Conservation (phyloP, 2,113 vertebrate species). For the Saccopteryx bilineata region DNA sequence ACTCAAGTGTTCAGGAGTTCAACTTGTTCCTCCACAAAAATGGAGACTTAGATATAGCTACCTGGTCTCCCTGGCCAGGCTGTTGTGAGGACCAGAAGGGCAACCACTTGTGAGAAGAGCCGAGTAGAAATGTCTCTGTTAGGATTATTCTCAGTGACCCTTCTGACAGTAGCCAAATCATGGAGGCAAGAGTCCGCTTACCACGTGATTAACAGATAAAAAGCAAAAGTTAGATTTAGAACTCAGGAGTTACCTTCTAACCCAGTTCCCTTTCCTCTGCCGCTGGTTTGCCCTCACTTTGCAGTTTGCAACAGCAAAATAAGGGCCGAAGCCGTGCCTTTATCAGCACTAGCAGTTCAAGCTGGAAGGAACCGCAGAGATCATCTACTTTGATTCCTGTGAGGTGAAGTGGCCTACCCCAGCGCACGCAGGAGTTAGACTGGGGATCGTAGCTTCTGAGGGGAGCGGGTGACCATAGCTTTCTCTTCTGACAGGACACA, state of each 20-base stretch:
- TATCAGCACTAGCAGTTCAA: neutral
- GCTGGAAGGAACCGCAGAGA: neutral
- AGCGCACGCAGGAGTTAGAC: neutral
- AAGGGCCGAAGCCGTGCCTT: neutral
- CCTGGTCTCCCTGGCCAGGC: neutral
- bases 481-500: conserved; percentile 68
- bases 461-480: neutral
- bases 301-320: neutral
- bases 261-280: neutral
- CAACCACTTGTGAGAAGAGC: neutral
- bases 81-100: neutral
- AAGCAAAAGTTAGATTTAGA: neutral
- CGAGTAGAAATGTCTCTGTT: neutral
- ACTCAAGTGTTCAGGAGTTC: neutral
- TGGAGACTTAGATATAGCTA: neutral
- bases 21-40: neutral
- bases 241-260: neutral
- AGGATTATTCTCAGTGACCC: too few species aligned
- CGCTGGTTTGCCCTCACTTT: neutral
- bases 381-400: rapidly evolving
- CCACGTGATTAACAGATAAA: neutral
- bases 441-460: neutral
- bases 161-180: neutral
- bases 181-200: neutral
- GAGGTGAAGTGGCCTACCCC: neutral